Evolutionary conservation across 2,113 vertebrate genomes (phyloP).

Genomic region (Otis tarda): DNA sequence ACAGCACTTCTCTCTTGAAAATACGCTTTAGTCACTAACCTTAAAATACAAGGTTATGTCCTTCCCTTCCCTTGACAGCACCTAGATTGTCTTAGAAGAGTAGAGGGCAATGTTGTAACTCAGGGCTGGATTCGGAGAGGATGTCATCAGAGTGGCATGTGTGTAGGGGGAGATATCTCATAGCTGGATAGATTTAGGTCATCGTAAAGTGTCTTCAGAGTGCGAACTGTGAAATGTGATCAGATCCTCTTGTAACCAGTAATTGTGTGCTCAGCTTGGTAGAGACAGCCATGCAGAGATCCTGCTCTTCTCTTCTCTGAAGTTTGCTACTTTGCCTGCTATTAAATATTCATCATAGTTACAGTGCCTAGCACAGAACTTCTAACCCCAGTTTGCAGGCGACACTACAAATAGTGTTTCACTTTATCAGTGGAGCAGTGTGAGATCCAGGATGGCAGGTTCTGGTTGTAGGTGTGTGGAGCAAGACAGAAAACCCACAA

Average conservation of each 20-base stretch:
- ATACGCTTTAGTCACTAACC: background rate
- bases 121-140: background rate
- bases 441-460: background rate
- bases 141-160: background rate
- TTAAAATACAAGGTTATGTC: background rate
- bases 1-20: background rate
- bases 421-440: background rate
- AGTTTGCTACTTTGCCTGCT: background rate
- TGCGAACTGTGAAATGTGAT: background rate
- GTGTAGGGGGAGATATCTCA: background rate
- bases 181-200: background rate
- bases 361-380: background rate
- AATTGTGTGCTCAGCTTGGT: background rate
- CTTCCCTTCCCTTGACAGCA: background rate
- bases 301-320: background rate
- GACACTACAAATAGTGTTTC: background rate
- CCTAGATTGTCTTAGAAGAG: background rate
- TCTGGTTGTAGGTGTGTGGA: background rate
- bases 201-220: background rate
- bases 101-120: accelerated
- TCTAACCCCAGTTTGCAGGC: background rate
- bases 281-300: background rate
- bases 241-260: background rate
- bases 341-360: background rate
- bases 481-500: background rate